These are phyloP conservation scores for Rhamphomyia laevipes DNA, from an alignment of 2,888 invertebrate genomes.

Conservation along the genomic window DNA sequence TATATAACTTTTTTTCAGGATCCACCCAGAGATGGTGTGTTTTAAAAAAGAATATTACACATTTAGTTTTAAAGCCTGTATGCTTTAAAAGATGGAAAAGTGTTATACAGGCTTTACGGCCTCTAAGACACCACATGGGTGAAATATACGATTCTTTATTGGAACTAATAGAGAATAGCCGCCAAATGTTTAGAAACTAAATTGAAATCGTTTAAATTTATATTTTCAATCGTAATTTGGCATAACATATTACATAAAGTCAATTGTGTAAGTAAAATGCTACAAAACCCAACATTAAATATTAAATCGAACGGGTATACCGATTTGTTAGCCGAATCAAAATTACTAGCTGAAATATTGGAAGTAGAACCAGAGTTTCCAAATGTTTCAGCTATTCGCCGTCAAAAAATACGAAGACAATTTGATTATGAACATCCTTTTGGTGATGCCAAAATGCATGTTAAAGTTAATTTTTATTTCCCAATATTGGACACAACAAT, in stretches of 20 bases:
- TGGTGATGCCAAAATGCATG: too few species aligned
- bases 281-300: not conserved
- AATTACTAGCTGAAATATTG: conserved; percentile 1
- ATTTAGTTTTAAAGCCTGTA: too few species aligned
- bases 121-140: not conserved
- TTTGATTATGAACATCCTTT: conserved; percentile 1
- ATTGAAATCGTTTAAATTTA: conserved; percentile 1
- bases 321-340: conserved; percentile 1
- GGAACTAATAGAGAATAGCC: not conserved
- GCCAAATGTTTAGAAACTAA: conserved; percentile 4
- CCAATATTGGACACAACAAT: not conserved
- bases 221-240: not conserved
- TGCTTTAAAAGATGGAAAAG: too few species aligned
- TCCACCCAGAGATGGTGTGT: too few species aligned
- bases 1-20: too few species aligned
- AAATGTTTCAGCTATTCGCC: not conserved
- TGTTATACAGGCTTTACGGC: too few species aligned
- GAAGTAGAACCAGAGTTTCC: conserved; percentile 1
- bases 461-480: too few species aligned
- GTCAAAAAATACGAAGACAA: not conserved
- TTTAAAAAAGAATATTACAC: too few species aligned
- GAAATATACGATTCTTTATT: not conserved
- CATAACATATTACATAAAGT: conserved; percentile 1
- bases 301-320: not conserved
- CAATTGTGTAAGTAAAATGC: conserved; percentile 1